phyloP scores from a whole-genome alignment of 2,888 invertebrate genomes.

The Orchestes rusci region DNA sequence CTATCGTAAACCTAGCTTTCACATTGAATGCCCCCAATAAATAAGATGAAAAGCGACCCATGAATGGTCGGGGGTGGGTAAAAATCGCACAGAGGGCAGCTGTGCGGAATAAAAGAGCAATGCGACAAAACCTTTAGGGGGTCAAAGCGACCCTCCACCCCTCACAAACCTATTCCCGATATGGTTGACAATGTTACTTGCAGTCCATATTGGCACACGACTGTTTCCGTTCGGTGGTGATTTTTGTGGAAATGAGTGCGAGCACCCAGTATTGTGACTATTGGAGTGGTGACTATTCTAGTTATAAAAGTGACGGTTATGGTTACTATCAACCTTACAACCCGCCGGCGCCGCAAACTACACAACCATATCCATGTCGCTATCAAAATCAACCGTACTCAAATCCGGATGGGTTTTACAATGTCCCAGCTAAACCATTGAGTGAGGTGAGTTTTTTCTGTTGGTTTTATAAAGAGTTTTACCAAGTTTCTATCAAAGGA shows the following conservation, averaged over 20 bases:
- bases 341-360: neutral
- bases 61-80: slow-evolving; percentile 39
- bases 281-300: slow-evolving; percentile 31
- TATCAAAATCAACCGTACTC: slow-evolving; percentile 21
- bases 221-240: too few species aligned
- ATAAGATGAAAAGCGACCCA: slow-evolving; percentile 40
- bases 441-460: too few species aligned
- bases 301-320: neutral
- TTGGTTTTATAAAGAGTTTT: too few species aligned
- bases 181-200: slow-evolving; percentile 44
- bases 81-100: slow-evolving; percentile 43
- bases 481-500: too few species aligned
- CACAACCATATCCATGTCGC: too few species aligned
- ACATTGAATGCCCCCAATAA: slow-evolving; percentile 41
- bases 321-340: slow-evolving; percentile 4
- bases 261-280: slow-evolving; percentile 38
- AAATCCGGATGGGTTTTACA: too few species aligned
- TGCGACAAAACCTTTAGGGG: slow-evolving; percentile 43
- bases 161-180: slow-evolving; percentile 33
- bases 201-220: slow-evolving; percentile 36
- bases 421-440: too few species aligned
- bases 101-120: slow-evolving; percentile 44
- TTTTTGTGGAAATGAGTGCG: slow-evolving; percentile 39
- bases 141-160: slow-evolving; percentile 42
- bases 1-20: slow-evolving; percentile 30